phyloP scores from a whole-genome alignment of 2,888 invertebrate species.

The Phalera bucephala region DNA sequence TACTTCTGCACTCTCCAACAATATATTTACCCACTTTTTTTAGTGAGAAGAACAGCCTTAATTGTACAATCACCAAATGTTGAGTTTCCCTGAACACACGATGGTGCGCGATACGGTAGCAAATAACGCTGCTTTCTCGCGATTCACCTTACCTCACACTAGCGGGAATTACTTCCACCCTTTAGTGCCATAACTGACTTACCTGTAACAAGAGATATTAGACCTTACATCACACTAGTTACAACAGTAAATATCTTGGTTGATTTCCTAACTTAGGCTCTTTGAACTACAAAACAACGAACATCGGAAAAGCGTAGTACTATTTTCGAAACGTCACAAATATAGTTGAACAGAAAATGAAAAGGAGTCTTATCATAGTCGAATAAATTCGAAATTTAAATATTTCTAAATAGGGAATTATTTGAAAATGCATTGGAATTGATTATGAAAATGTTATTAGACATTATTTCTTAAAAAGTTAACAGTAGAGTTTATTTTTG shows the following conservation, averaged over 20 bases:
- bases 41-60: too few relatives aligned
- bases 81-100: slow-evolving; percentile 49
- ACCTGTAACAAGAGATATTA: slow-evolving; percentile 6
- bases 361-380: slow-evolving; percentile 19
- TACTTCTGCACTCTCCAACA: too few relatives aligned
- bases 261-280: slow-evolving; percentile 22
- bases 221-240: slow-evolving; percentile 16
- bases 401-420: slow-evolving; percentile 18
- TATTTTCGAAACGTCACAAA: slow-evolving; percentile 44
- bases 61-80: slow-evolving; percentile 31
- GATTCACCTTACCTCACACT: slow-evolving; percentile 76
- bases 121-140: slow-evolving; percentile 80
- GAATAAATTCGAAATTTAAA: slow-evolving; percentile 32
- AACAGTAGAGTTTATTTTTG: slow-evolving; percentile 51
- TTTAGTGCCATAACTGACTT: neutral
- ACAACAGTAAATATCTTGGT: slow-evolving; percentile 14
- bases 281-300: slow-evolving; percentile 36
- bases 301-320: slow-evolving; percentile 58
- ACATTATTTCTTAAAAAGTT: slow-evolving; percentile 32
- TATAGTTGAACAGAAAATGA: slow-evolving; percentile 20
- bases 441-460: slow-evolving; percentile 34
- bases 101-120: slow-evolving; percentile 82
- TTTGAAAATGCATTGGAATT: slow-evolving; percentile 39
- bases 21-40: too few relatives aligned
- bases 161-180: slow-evolving; percentile 42